These are phyloP conservation scores for Lithosia quadra DNA, from an alignment of 2,888 invertebrate species.

Conservation along the genomic window DNA sequence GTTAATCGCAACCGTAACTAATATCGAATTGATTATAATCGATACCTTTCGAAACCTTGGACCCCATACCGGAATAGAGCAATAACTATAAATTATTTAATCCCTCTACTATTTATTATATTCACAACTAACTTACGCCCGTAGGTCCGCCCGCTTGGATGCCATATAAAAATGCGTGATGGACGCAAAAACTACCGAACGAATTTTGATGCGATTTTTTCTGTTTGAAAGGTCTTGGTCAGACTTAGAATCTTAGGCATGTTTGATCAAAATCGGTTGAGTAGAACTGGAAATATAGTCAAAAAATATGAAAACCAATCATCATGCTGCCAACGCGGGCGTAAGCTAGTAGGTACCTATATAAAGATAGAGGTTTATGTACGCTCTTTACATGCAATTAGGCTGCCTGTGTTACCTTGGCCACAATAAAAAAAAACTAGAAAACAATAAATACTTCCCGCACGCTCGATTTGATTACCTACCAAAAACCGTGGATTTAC, in stretches of 20 bases:
- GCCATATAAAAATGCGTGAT: no score
- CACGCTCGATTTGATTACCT: slow-evolving; percentile 41
- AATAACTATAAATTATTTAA: slow-evolving; percentile 27
- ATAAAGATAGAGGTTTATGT: neutral
- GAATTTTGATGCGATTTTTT: no score
- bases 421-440: slow-evolving; percentile 47
- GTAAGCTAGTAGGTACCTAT: neutral
- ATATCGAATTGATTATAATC: slow-evolving; percentile 2
- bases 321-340: no score
- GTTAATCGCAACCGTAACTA: neutral
- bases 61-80: slow-evolving; percentile 34
- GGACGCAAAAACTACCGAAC: no score
- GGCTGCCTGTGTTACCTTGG: slow-evolving; percentile 51
- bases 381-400: slow-evolving; percentile 34
- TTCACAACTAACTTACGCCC: no score
- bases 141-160: no score
- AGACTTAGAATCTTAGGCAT: no score
- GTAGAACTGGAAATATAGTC: no score
- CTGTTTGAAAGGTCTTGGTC: no score
- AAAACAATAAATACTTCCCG: slow-evolving; percentile 61
- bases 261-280: no score
- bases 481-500: slow-evolving; percentile 22
- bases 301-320: neutral
- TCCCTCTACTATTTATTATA: neutral
- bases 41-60: slow-evolving; percentile 34